Percentiles rank a stretch among this genome's conserved stretches.
Evolutionary conservation across 2,113 vertebrate genomes (phyloP).

Genomic region (Danionella cerebrum): DNA sequence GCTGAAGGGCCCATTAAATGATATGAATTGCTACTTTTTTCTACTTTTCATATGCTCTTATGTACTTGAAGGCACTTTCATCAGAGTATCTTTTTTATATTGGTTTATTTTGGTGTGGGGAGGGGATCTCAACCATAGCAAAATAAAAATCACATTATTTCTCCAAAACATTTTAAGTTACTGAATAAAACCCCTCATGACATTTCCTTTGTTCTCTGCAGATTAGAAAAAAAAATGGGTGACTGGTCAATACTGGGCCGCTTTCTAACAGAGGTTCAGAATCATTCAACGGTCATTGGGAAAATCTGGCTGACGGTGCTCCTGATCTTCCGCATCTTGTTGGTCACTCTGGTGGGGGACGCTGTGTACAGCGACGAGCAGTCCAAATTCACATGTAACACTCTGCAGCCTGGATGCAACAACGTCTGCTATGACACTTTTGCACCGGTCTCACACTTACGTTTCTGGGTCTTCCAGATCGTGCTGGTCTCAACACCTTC

Average conservation of each 20-base stretch:
- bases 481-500: conserved; percentile 61
- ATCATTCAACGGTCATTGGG: conserved; percentile 60
- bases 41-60: too few species aligned
- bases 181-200: not conserved
- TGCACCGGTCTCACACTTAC: conserved; percentile 54
- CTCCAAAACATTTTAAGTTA: too few species aligned
- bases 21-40: too few species aligned
- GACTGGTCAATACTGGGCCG: conserved; percentile 63
- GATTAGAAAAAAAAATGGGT: conserved; percentile 53
- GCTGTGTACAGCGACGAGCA: conserved; percentile 59
- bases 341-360: conserved; percentile 62
- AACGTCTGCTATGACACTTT: conserved; percentile 62
- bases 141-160: too few species aligned
- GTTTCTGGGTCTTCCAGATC: conserved; percentile 67
- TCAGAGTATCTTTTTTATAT: too few species aligned
- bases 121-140: too few species aligned
- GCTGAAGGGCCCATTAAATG: too few species aligned
- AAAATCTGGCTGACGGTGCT: conserved; percentile 68
- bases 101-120: too few species aligned
- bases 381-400: conserved; percentile 64
- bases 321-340: conserved; percentile 63
- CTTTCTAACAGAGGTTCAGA: conserved; percentile 63
- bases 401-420: conserved; percentile 60
- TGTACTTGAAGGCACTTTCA: too few species aligned
- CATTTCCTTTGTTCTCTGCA: not conserved